These are phyloP conservation scores for Euspilapteryx auroguttella DNA, from an alignment of 2,888 invertebrate genomes.

Conservation along the genomic window DNA sequence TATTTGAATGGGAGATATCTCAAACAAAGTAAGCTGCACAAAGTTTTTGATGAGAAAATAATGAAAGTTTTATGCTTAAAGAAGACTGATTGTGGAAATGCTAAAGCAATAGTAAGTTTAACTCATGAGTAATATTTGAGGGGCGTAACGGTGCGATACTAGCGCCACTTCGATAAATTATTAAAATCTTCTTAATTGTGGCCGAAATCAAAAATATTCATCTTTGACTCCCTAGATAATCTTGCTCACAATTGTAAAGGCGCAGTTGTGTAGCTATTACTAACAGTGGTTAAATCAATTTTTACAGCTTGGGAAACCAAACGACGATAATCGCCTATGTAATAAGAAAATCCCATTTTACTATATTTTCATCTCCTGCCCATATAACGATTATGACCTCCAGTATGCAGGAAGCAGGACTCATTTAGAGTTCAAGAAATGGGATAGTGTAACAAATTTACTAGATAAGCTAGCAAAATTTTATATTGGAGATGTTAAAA, in stretches of 20 bases:
- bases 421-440: conserved; percentile 58
- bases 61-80: conserved; percentile 12
- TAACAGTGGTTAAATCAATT: too few relatives aligned
- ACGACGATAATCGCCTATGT: too few relatives aligned
- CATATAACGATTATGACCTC: conserved; percentile 54
- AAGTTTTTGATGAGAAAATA: conserved; percentile 20
- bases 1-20: conserved; percentile 68
- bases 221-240: too few relatives aligned
- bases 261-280: too few relatives aligned
- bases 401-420: conserved; percentile 42
- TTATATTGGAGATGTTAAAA: conserved; percentile 20
- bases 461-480: conserved; percentile 30
- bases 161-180: too few relatives aligned
- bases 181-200: too few relatives aligned
- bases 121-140: too few relatives aligned
- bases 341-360: too few relatives aligned
- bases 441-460: conserved; percentile 31
- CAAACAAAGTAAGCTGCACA: conserved; percentile 38
- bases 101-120: conserved; percentile 24
- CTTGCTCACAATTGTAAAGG: too few relatives aligned
- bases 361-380: conserved; percentile 58
- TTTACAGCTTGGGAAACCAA: too few relatives aligned
- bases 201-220: too few relatives aligned
- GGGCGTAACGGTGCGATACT: too few relatives aligned
- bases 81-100: conserved; percentile 7